Evolutionary conservation across 2,888 invertebrate genomes (phyloP).

Genomic region (Conomelus anceps): DNA sequence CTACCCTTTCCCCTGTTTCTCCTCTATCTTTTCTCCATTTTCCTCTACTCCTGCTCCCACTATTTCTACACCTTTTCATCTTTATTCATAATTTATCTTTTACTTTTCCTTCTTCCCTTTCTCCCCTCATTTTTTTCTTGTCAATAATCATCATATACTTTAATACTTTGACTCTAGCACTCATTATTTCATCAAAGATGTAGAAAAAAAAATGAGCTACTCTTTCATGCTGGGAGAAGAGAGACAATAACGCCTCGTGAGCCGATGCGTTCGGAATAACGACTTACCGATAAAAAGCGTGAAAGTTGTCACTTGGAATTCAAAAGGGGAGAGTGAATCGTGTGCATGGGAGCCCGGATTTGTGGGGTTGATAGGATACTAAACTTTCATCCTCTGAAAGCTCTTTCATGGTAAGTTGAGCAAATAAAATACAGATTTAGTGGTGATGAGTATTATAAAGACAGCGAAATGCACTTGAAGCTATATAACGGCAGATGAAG

Average conservation of each 20-base stretch:
- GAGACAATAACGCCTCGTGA: background rate
- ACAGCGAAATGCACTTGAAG: background rate
- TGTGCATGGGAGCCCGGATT: background rate
- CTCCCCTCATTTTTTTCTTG: too few species aligned
- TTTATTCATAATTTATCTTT: too few species aligned
- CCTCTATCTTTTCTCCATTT: too few species aligned
- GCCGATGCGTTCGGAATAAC: background rate
- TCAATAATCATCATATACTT: too few species aligned
- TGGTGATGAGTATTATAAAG: background rate
- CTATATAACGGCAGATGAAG: background rate
- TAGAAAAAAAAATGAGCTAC: background rate
- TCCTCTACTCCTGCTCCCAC: too few species aligned
- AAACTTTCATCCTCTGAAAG: background rate
- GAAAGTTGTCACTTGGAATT: background rate
- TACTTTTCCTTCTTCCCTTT: too few species aligned
- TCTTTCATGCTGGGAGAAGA: background rate
- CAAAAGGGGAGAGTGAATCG: background rate
- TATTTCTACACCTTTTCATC: too few species aligned
- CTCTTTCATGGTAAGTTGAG: background rate
- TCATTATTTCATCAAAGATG: background rate
- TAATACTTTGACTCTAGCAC: background rate
- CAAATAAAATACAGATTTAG: background rate
- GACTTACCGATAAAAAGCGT: background rate
- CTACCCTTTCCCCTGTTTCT: too few species aligned
- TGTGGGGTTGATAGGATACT: background rate